These are phyloP conservation scores for Fregata magnificens DNA, from an alignment of 2,113 vertebrate species.

Conservation along the genomic window DNA sequence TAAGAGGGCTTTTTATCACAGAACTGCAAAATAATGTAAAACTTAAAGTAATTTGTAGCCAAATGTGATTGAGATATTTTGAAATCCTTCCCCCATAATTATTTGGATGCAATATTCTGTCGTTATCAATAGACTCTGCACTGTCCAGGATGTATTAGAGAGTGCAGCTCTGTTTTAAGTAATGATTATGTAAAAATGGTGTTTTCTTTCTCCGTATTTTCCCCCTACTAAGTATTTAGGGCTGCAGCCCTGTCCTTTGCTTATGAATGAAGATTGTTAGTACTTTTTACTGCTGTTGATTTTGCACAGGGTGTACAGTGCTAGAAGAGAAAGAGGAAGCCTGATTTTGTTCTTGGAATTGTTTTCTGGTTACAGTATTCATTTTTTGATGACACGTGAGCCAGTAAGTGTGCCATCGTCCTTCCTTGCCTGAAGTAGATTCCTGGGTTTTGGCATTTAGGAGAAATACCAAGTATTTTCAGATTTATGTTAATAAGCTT, in stretches of 20 bases:
- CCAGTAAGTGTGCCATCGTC: background rate
- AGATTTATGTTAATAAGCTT: background rate
- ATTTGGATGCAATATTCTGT: constrained; percentile 22
- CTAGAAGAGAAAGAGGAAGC: background rate
- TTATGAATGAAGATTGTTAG: background rate
- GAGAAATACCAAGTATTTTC: background rate
- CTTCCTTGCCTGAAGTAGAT: background rate
- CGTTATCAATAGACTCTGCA: background rate
- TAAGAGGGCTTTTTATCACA: constrained; percentile 9
- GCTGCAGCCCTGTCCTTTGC: background rate
- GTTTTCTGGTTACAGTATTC: background rate
- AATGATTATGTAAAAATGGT: background rate
- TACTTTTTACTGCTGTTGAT: background rate
- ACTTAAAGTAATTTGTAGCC: background rate
- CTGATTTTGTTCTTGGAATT: background rate
- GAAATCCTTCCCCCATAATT: background rate
- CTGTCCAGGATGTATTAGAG: background rate
- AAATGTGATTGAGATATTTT: background rate
- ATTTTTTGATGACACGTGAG: background rate
- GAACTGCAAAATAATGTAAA: background rate
- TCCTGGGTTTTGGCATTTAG: background rate
- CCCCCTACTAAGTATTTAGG: background rate
- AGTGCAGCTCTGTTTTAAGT: background rate
- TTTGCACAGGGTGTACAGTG: background rate
- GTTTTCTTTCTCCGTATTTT: background rate